Base-by-base conservation (phyloP, 2,888 invertebrate species). In the Parthenolecanium corni region DNA sequence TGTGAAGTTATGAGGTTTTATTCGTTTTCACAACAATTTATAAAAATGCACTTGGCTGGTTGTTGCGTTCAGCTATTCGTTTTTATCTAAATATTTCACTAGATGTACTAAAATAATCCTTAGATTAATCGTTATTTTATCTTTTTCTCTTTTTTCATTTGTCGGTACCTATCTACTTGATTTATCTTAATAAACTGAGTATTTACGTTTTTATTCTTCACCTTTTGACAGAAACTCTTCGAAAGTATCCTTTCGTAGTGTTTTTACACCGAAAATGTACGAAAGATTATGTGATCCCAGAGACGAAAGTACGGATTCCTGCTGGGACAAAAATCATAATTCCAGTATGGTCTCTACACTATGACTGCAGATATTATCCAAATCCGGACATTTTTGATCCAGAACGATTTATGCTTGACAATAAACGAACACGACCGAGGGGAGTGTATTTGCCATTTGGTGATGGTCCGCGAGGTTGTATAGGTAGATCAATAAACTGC, bases 361-460 rank as follows among this genome's bases (percentile, higher is more conserved):
- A 78, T 71, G 82, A 82, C 69, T 77, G 80, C 0, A 75, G 78
- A 2, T 74, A 78, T 68, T 82, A 79, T 67, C 79, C 80, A 0
- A 75, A 84, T 11, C 84, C 84, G 0, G 75, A 80, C 1, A 74
- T 75, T 36, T 83, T 83, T 65, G 76, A 79, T 57, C 83, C 83
- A 0, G 80, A 82, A 23, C 74, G 83, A 66, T 83, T 82, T 71
- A 71, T 75, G 0, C 72, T 75, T 5, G 77, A 78, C 64, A 77
- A 77, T 31, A 80, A 79, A 66, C 74, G 74, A 46, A 71, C 80
- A 51, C 78, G 79, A 52, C 76, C 75, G n/a, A n/a, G n/a, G 0
- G 78, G 75, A 66, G 74, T 76, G 62, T 79, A 77, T 75, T 73
- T 79, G 73, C 79, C 80, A 0, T 80, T 80, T 69, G 80, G 80